Evolutionary conservation across 2,797 vertebrate genomes (phyloP).

Genomic region (Serranus cabrilla): DNA sequence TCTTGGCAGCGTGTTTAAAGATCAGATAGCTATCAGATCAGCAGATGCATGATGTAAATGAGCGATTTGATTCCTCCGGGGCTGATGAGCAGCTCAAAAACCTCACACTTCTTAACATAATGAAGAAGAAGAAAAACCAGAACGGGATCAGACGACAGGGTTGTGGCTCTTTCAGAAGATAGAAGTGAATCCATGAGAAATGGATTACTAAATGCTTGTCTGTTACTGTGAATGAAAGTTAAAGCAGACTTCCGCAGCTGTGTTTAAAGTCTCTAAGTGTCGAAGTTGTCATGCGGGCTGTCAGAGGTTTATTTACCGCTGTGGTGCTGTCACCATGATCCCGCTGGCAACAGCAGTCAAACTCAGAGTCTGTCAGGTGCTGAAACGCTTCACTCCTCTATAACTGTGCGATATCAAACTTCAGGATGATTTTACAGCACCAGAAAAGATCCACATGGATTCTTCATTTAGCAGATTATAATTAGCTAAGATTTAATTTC

Average conservation of each 20-base stretch:
- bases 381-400: constrained; percentile 23
- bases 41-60: too few relatives aligned
- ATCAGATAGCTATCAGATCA: too few relatives aligned
- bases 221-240: background rate
- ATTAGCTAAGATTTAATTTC: constrained; percentile 48
- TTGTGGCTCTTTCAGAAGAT: background rate
- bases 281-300: background rate
- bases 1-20: too few relatives aligned
- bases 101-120: background rate
- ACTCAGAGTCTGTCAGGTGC: constrained; percentile 27
- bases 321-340: constrained; percentile 5
- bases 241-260: background rate
- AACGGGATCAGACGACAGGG: constrained; percentile 2
- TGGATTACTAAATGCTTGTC: constrained; percentile 10
- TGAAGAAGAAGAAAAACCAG: background rate
- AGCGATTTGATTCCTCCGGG: background rate
- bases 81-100: background rate
- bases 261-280: constrained; percentile 15
- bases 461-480: constrained; percentile 53
- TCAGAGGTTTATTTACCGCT: constrained; percentile 45
- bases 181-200: constrained; percentile 13
- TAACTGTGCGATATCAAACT: constrained; percentile 16
- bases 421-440: constrained; percentile 7
- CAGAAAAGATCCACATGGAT: background rate
- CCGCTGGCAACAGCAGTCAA: constrained; percentile 4